A percentile compares a stretch with the other conserved stretches of the same genome.
phyloP scores from a whole-genome alignment of 2,888 invertebrate species.

The Leptinotarsa juncta region DNA sequence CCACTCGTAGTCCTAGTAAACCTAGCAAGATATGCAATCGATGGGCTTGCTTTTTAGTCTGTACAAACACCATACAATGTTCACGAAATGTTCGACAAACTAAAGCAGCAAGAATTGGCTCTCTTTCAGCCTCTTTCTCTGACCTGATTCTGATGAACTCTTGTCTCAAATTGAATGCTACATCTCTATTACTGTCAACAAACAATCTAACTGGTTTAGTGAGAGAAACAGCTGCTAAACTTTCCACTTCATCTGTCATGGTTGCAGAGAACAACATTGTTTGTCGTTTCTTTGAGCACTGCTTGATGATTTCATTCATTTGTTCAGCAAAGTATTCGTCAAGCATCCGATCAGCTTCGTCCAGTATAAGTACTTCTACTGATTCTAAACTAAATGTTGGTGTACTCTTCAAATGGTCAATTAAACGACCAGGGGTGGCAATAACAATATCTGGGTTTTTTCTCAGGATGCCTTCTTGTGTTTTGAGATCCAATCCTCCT shows the following conservation, averaged over 20 bases:
- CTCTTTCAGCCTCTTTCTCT: conserved; percentile 90
- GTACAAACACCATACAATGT: conserved; percentile 94
- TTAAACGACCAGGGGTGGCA: conserved; percentile 97
- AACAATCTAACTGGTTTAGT: conserved; percentile 94
- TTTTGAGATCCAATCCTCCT: conserved; percentile 88
- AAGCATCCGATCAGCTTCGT: conserved; percentile 90
- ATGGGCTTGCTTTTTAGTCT: conserved; percentile 96
- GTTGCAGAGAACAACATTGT: conserved; percentile 99
- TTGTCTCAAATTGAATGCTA: conserved; percentile 94
- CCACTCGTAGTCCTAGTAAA: conserved; percentile 86
- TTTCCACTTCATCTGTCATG: conserved; percentile 98
- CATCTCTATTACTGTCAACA: conserved; percentile 95
- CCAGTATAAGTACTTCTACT: conserved; percentile 88
- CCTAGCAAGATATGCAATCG: conserved; percentile 92
- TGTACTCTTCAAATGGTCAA: conserved; percentile 96
- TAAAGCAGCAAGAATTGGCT: conserved; percentile 86
- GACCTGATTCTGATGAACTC: conserved; percentile 95
- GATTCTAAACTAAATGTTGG: conserved; percentile 89
- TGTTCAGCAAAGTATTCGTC: conserved; percentile 99
- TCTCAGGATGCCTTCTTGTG: conserved; percentile 80
- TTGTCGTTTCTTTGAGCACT: conserved; percentile 91
- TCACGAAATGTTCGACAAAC: conserved; percentile 91
- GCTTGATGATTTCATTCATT: conserved; percentile 97
- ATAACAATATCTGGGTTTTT: conserved; percentile 96
- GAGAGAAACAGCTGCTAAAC: conserved; percentile 92